Evolutionary conservation across 2,113 vertebrate genomes (phyloP).

Genomic region (Oryzias woworae): DNA sequence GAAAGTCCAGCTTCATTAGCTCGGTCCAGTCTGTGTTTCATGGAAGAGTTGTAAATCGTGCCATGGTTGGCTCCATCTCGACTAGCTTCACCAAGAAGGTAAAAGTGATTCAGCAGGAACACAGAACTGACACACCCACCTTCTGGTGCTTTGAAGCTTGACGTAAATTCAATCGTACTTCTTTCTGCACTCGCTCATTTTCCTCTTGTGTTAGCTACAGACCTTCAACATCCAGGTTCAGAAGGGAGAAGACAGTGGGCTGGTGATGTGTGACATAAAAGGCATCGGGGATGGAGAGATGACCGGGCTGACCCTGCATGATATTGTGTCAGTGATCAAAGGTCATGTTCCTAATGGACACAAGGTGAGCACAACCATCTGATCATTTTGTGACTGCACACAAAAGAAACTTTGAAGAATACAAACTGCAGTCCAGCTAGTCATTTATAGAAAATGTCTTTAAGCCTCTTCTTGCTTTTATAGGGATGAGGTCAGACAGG

Average conservation of each 20-base stretch:
- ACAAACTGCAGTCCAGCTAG: too few relatives aligned
- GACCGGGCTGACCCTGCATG: conserved; percentile 64
- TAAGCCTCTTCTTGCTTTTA: too few relatives aligned
- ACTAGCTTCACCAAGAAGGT: conserved; percentile 77
- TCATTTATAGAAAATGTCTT: too few relatives aligned
- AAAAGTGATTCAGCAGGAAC: not conserved
- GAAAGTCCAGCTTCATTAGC: conserved; percentile 80
- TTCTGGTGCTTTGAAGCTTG: not conserved
- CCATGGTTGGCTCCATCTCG: conserved; percentile 71
- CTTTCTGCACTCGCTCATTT: not conserved
- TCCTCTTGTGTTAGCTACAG: conserved; percentile 56
- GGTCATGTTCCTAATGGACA: conserved; percentile 75
- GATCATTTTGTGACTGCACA: not conserved
- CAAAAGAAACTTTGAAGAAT: not conserved
- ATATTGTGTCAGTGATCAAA: conserved; percentile 68
- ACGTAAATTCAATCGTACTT: not conserved
- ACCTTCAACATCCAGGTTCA: conserved; percentile 55
- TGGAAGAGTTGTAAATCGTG: conserved; percentile 71
- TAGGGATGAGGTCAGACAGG: too few relatives aligned
- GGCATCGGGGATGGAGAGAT: conserved; percentile 62
- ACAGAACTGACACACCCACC: not conserved
- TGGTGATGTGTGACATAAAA: conserved; percentile 69
- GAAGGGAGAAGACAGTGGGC: conserved; percentile 14
- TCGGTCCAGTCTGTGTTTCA: conserved; percentile 76
- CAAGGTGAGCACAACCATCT: conserved; percentile 42